These are phyloP conservation scores for Dipodomys stephensi DNA, from an alignment of 2,113 vertebrate species.

Conservation along the genomic window DNA sequence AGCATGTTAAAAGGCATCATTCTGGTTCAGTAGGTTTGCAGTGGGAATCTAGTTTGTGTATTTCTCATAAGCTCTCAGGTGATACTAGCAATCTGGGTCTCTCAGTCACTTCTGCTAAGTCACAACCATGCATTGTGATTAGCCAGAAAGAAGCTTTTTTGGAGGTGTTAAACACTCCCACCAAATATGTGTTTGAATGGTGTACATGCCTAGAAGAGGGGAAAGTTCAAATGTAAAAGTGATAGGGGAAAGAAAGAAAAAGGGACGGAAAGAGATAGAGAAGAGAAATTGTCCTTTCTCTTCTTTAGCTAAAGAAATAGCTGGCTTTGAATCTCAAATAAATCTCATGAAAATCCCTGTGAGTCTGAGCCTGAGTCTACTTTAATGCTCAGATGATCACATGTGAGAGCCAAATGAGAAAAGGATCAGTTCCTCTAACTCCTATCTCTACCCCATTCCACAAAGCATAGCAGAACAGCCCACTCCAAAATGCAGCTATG, in stretches of 20 bases:
- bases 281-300: no score
- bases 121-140: background rate
- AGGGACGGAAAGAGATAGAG: background rate
- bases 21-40: constrained; percentile 11
- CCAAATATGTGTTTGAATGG: background rate
- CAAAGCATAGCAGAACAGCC: background rate
- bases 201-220: background rate
- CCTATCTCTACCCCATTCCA: background rate
- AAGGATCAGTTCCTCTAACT: background rate
- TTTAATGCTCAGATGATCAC: background rate
- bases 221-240: background rate
- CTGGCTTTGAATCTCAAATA: background rate
- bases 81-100: background rate
- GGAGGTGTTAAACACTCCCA: background rate
- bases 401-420: background rate
- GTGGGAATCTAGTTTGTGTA: background rate
- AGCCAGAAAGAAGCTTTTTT: background rate
- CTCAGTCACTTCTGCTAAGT: background rate
- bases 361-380: background rate
- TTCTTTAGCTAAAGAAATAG: background rate
- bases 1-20: constrained; percentile 2
- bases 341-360: background rate
- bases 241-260: background rate
- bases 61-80: background rate
- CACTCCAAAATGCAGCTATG: background rate